Conservation (phyloP, 1,140 invertebrate genomes). For the Pinna nobilis region DNA sequence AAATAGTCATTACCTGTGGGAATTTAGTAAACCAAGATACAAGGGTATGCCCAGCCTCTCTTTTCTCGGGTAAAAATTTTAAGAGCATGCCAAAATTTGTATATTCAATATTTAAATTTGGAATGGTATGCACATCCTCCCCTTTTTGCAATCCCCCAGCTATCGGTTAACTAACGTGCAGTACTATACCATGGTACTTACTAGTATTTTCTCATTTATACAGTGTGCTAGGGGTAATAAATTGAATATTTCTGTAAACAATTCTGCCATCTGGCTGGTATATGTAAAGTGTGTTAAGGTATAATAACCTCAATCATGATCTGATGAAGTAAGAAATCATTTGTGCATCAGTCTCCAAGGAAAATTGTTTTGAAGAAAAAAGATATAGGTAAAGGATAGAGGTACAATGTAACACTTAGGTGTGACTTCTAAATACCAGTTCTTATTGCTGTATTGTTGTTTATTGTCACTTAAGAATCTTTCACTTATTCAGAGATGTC, state of each 20-base stretch:
- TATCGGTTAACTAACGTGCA: neutral
- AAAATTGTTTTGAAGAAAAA: too few species aligned
- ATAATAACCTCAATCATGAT: neutral
- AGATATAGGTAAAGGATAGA: too few species aligned
- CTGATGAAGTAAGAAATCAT: too few species aligned
- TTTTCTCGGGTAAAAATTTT: neutral
- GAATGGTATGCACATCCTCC: neutral
- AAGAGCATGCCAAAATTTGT: neutral
- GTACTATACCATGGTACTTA: slow-evolving; percentile 73
- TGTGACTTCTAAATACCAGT: too few species aligned
- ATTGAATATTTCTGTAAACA: slow-evolving; percentile 99
- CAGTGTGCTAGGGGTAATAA: slow-evolving; percentile 97
- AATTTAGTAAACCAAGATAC: too few species aligned
- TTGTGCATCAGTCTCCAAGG: too few species aligned
- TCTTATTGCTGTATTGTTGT: too few species aligned
- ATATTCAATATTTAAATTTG: neutral
- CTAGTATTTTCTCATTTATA: slow-evolving; percentile 92
- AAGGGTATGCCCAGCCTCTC: too few species aligned
- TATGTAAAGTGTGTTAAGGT: slow-evolving; percentile 66
- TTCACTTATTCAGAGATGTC: too few species aligned
- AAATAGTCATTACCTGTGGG: too few species aligned
- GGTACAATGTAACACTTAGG: too few species aligned
- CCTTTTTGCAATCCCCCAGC: neutral
- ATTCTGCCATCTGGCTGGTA: slow-evolving; percentile 92
- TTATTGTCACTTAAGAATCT: too few species aligned